Base-by-base conservation (phyloP, 1,140 invertebrate genomes). In the Chionoecetes opilio region DNA sequence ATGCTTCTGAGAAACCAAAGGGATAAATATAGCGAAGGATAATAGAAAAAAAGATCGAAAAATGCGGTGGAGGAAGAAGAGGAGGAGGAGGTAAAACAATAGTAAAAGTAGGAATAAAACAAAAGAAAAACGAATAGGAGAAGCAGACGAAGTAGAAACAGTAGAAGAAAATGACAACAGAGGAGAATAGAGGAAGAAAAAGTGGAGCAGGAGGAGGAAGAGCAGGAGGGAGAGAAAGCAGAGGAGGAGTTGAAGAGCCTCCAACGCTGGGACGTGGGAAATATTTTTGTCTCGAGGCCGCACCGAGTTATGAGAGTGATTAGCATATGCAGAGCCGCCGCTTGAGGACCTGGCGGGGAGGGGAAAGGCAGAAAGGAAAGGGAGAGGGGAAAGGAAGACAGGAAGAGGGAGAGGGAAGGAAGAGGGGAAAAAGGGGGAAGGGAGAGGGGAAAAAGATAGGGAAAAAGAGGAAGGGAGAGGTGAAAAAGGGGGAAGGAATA, bases 231-330 rank as follows among this genome's bases (percentile, higher is more conserved):
- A 21, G 63, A 75, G 63, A 26, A 75, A 21, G 63, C 26, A 21
- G 63, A 75, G 63, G 63, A 75, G 63, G 63, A 75, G 63, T 26
- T n/a, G 63, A n/a, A 75, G 46, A 53, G 46, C 46, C 46, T 53
- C 46, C 46, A 53, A 53, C 46, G 11, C 46, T 14, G 46, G 63
- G 63, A 75, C 63, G 63, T 75, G 63, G 63, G 63, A 75, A 75
- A 75, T 26, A 75, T 75, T 75, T 75, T 75, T 75, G 63, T 75
- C 63, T 26, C 63, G 63, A 75, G 63, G 63, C 63, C 6, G 1
- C 63, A 26, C n/a, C 21, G 63, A 75, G 63, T 75, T 75, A 75
- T 75, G 63, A 75, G 63, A 75, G 63, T 75, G 63, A 75, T 75
- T 75, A 75, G 63, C 63, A 75, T 75, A 75, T 75, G 63, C 63